Evolutionary conservation across 2,888 invertebrate genomes (phyloP).

Genomic region (Trichacis sp.): DNA sequence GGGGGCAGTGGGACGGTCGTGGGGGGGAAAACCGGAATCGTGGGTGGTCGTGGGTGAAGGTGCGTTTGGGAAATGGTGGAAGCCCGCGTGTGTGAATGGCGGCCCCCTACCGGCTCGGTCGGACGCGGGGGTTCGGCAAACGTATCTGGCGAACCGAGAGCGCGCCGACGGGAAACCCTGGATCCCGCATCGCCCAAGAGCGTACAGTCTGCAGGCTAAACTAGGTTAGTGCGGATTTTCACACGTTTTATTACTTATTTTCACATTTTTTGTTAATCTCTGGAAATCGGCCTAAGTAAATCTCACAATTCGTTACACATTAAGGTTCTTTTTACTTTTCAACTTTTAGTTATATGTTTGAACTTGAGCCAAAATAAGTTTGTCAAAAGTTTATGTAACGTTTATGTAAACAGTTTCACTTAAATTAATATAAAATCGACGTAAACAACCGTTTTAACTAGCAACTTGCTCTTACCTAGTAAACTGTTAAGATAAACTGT

Average conservation of each 20-base stretch:
- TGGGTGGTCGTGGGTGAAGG: conserved; percentile 23
- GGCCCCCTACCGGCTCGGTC: conserved; percentile 57
- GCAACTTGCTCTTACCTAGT: too few relatives aligned
- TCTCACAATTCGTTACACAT: too few relatives aligned
- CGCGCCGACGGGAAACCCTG: conserved; percentile 37
- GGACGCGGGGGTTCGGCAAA: conserved; percentile 57
- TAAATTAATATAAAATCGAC: too few relatives aligned
- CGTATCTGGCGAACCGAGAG: conserved; percentile 57
- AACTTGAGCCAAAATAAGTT: too few relatives aligned
- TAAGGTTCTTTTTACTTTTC: too few relatives aligned
- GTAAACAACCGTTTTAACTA: too few relatives aligned
- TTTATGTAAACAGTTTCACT: too few relatives aligned
- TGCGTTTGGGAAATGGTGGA: conserved; percentile 3
- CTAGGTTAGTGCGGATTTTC: conserved; percentile 52
- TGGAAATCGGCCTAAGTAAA: too few relatives aligned
- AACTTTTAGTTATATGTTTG: too few relatives aligned
- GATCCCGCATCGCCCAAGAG: conserved; percentile 53
- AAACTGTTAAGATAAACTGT: too few relatives aligned
- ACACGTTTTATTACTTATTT: neutral
- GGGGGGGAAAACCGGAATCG: conserved; percentile 53
- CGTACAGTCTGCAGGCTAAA: conserved; percentile 57
- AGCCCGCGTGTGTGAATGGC: conserved; percentile 23
- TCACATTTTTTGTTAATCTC: too few relatives aligned
- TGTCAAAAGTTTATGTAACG: too few relatives aligned
- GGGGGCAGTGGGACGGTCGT: conserved; percentile 57